These are phyloP conservation scores for Bombus confusus DNA, from an alignment of 1,140 invertebrate genomes.

Conservation along the genomic window DNA sequence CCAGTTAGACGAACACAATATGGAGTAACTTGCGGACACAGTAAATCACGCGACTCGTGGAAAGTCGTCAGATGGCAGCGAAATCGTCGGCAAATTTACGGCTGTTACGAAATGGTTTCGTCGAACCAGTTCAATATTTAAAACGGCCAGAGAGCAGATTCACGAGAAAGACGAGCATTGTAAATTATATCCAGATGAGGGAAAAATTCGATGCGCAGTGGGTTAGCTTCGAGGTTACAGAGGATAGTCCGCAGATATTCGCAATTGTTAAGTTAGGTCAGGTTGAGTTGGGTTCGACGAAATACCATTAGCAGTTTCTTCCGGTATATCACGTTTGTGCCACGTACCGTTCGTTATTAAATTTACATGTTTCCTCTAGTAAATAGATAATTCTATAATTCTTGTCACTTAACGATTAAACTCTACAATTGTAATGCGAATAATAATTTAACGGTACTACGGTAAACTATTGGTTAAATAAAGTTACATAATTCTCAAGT, in stretches of 20 bases:
- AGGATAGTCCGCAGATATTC: not conserved
- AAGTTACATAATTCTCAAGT: too few relatives aligned
- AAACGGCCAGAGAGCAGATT: not conserved
- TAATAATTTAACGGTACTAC: not conserved
- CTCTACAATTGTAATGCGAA: not conserved
- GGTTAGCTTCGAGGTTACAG: not conserved
- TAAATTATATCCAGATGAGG: constrained; percentile 1
- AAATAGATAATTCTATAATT: too few relatives aligned
- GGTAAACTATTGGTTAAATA: too few relatives aligned
- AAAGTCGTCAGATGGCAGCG: not conserved
- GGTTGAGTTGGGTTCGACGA: too few relatives aligned
- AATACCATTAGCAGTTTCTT: too few relatives aligned
- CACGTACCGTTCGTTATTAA: too few relatives aligned
- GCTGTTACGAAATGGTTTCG: constrained; percentile 8
- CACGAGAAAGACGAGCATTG: not conserved
- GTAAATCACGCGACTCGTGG: constrained; percentile 29
- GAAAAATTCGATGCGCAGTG: not conserved
- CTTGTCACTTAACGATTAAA: too few relatives aligned
- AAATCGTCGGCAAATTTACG: constrained; percentile 13
- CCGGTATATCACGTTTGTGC: too few relatives aligned
- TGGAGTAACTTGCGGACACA: not conserved
- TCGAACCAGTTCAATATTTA: constrained; percentile 6
- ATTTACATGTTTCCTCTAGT: too few relatives aligned
- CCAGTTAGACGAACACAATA: not conserved
- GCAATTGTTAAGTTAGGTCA: constrained; percentile 17